Conservation (phyloP, 1,140 invertebrate species). For the Sitobion miscanthi region DNA sequence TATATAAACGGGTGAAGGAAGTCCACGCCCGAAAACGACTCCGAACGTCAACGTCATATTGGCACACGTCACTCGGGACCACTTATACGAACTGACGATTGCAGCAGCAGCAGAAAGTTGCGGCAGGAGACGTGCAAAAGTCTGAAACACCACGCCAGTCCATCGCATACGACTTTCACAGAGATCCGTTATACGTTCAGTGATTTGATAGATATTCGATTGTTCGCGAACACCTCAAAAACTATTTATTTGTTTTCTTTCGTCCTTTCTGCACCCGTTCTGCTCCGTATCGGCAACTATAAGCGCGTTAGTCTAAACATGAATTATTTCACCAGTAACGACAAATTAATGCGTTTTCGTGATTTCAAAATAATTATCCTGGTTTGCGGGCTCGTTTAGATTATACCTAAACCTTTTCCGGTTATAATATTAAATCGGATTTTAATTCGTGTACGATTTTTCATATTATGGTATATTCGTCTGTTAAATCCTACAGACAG, state of each 20-base stretch:
- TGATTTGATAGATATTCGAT: neutral
- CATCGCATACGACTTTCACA: neutral
- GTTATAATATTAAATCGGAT: neutral
- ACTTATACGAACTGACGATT: neutral
- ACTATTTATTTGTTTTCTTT: neutral
- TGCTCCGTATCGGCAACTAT: neutral
- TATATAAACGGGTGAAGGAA: neutral
- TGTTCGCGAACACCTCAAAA: neutral
- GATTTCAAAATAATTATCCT: conserved; percentile 21
- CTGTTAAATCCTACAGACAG: neutral
- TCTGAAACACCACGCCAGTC: neutral
- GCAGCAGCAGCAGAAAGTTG: neutral
- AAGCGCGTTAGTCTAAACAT: neutral
- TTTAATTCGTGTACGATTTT: neutral
- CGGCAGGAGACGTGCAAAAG: neutral
- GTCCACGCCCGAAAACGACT: neutral
- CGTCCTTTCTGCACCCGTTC: too few relatives aligned
- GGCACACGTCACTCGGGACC: neutral
- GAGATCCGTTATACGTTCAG: neutral
- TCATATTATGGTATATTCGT: neutral
- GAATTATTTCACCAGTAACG: conserved; percentile 29
- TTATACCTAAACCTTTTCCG: too few relatives aligned
- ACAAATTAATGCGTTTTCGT: neutral
- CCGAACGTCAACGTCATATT: neutral
- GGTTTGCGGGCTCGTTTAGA: neutral